A percentile compares a stretch with the other conserved stretches of the same genome.
Evolutionary conservation across 2,797 vertebrate species (phyloP).

Genomic region (Spinibarbus caldwelli): DNA sequence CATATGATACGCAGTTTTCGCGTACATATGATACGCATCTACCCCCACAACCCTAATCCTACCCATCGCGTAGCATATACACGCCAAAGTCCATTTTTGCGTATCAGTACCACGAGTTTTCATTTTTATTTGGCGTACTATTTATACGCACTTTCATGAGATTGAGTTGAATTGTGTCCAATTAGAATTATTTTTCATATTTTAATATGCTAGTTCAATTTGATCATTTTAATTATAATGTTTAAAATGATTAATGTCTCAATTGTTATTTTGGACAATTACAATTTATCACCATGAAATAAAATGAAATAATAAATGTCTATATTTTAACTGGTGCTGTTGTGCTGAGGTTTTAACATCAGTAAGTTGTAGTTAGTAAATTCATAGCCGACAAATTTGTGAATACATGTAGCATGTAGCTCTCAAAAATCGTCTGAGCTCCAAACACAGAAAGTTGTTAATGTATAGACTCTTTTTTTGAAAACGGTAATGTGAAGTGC

Average conservation of each 20-base stretch:
- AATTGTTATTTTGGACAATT: background rate
- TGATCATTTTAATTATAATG: too few relatives aligned
- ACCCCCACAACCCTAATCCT: too few relatives aligned
- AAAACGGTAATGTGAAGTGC: background rate
- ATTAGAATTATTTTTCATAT: background rate
- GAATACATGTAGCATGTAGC: background rate
- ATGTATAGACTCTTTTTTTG: background rate
- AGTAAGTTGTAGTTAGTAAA: background rate
- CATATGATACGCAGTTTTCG: too few relatives aligned
- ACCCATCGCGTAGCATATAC: too few relatives aligned
- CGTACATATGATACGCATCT: too few relatives aligned
- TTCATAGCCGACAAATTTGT: background rate
- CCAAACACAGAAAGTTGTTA: background rate
- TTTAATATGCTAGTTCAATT: background rate
- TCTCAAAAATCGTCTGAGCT: too few relatives aligned
- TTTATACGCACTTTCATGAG: too few relatives aligned
- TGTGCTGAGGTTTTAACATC: background rate
- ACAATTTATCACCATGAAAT: background rate
- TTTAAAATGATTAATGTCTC: background rate
- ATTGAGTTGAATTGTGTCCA: background rate
- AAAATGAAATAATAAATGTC: background rate
- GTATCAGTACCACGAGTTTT: too few relatives aligned
- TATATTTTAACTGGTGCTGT: background rate
- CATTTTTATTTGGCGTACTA: too few relatives aligned
- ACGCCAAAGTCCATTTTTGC: too few relatives aligned